phyloP scores from a whole-genome alignment of 2,797 vertebrate species.

The Hirundo rustica region DNA sequence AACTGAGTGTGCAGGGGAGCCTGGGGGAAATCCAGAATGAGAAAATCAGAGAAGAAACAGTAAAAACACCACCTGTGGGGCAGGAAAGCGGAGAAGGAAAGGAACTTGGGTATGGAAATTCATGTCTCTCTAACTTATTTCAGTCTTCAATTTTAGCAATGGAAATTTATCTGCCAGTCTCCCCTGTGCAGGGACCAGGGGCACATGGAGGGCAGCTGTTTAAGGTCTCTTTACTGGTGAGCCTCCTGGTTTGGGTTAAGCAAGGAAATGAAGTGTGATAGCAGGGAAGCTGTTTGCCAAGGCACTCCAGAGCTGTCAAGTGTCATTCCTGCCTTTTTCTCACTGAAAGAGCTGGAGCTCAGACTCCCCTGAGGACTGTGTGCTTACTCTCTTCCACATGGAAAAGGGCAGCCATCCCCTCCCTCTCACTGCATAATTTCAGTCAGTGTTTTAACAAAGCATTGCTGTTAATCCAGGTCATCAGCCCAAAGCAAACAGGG shows the following conservation, averaged over 20 bases:
- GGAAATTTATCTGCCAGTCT: neutral
- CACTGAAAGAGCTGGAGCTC: neutral
- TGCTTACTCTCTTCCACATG: neutral
- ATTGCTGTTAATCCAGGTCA: neutral
- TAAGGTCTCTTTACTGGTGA: neutral
- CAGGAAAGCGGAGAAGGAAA: neutral
- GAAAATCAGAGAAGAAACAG: neutral
- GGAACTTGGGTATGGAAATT: neutral
- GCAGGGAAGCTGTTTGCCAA: neutral
- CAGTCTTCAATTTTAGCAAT: neutral
- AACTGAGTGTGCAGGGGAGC: neutral
- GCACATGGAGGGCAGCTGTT: neutral
- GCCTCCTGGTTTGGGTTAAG: neutral
- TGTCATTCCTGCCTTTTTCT: neutral
- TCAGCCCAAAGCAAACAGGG: neutral
- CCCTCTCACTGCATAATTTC: neutral
- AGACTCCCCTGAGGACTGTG: too few species aligned
- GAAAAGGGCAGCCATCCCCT: neutral
- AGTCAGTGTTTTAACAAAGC: neutral
- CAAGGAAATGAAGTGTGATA: neutral
- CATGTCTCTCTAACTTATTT: neutral
- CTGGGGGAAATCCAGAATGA: neutral
- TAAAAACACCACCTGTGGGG: neutral
- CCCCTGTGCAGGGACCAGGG: neutral
- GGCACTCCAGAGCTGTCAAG: fast-evolving